Percentiles rank a stretch among this genome's conserved stretches.
phyloP scores from a whole-genome alignment of 2,113 vertebrate genomes.

The Turdus rufiventris region DNA sequence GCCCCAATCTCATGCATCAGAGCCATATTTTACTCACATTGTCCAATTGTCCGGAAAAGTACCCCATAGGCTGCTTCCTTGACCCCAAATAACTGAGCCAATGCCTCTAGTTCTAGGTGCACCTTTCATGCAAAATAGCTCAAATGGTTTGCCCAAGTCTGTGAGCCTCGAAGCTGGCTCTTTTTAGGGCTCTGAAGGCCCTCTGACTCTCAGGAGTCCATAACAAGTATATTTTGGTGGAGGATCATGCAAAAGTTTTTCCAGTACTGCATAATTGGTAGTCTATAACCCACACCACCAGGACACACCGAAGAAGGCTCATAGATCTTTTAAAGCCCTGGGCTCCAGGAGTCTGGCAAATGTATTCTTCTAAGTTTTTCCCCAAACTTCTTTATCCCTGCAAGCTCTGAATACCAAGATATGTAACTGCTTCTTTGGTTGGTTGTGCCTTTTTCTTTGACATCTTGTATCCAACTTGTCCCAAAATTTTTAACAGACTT shows the following conservation, averaged over 20 bases:
- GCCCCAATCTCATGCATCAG: not conserved
- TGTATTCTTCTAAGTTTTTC: not conserved
- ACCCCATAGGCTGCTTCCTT: not conserved
- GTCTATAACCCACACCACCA: too few relatives aligned
- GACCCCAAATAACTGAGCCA: not conserved
- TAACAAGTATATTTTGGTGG: not conserved
- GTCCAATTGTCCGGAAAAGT: not conserved
- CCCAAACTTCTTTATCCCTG: not conserved
- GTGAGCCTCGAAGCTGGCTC: not conserved
- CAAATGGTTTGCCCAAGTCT: not conserved
- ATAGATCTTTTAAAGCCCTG: too few relatives aligned
- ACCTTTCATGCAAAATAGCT: not conserved
- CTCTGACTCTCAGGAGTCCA: not conserved
- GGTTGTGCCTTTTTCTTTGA: not conserved
- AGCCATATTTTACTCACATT: accelerated
- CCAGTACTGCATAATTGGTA: accelerated
- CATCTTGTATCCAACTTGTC: not conserved
- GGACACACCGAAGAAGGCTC: accelerated
- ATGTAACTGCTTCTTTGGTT: not conserved
- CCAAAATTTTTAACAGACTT: not conserved
- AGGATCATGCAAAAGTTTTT: not conserved
- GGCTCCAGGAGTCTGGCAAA: not conserved
- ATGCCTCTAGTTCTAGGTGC: too few relatives aligned
- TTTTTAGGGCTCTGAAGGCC: not conserved
- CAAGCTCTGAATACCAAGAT: not conserved